These are phyloP conservation scores for Escarpia spicata DNA, from an alignment of 2,888 invertebrate species.

Conservation along the genomic window DNA sequence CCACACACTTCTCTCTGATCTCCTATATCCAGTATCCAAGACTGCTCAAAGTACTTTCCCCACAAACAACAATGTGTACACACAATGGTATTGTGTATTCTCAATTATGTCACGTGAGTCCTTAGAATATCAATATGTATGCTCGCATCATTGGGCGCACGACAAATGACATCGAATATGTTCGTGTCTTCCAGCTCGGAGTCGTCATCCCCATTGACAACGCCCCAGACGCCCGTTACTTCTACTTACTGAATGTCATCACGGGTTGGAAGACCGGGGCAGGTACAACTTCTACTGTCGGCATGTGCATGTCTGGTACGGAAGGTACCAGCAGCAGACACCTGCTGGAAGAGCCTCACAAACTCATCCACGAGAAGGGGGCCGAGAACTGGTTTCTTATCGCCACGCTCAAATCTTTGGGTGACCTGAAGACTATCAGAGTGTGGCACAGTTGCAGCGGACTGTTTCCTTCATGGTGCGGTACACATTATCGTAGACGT, in stretches of 20 bases:
- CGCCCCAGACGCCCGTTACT: neutral
- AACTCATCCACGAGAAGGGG: conserved; percentile 7
- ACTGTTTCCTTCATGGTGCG: conserved; percentile 19
- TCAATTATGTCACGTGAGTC: neutral
- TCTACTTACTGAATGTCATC: conserved; percentile 14
- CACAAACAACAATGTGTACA: neutral
- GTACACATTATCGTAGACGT: neutral
- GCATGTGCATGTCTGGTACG: conserved; percentile 17
- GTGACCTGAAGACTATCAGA: neutral
- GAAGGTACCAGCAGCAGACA: neutral
- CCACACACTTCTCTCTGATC: too few species aligned
- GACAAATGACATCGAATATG: neutral
- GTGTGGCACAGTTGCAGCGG: conserved; percentile 21
- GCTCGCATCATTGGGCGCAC: neutral
- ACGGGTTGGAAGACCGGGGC: conserved; percentile 20
- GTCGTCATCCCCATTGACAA: conserved; percentile 14
- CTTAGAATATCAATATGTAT: neutral
- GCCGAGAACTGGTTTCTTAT: conserved; percentile 21
- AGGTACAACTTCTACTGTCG: conserved; percentile 21
- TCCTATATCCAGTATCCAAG: too few species aligned
- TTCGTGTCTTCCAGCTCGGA: neutral
- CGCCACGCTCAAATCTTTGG: neutral
- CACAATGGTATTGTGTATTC: neutral
- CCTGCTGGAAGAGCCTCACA: conserved; percentile 7
- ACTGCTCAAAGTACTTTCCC: too few species aligned